Percentiles rank a stretch among this genome's conserved stretches.
Conservation (phyloP, 2,113 vertebrate genomes). For the Carassius gibelio region DNA sequence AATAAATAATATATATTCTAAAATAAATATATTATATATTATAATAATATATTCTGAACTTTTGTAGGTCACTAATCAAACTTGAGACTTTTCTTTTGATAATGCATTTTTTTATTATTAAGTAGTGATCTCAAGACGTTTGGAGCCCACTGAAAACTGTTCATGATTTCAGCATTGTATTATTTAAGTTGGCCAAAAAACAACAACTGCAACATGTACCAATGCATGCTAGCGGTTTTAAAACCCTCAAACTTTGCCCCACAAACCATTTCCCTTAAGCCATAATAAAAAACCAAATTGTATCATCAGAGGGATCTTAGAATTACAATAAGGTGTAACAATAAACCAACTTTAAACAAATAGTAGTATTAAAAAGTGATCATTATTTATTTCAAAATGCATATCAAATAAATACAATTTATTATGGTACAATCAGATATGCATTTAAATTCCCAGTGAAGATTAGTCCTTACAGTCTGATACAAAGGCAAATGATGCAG, state of each 20-base stretch:
- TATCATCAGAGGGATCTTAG: neutral
- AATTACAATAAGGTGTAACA: neutral
- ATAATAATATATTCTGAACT: too few species aligned
- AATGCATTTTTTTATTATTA: neutral
- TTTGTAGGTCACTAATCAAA: neutral
- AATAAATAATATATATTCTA: too few species aligned
- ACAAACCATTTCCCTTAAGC: neutral
- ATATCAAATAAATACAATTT: constrained; percentile 1
- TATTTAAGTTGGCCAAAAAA: neutral
- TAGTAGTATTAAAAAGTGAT: neutral
- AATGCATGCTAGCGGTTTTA: neutral
- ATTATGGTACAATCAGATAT: constrained; percentile 31
- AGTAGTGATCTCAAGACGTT: neutral
- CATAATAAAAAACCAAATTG: neutral
- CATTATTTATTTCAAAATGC: constrained; percentile 28
- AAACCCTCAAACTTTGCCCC: neutral
- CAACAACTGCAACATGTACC: neutral
- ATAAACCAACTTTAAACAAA: neutral
- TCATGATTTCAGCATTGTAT: neutral
- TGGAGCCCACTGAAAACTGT: neutral
- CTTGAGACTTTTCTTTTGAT: neutral
- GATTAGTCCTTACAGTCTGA: neutral
- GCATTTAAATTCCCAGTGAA: neutral
- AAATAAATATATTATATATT: too few species aligned
- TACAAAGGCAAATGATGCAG: constrained; percentile 4